Evolutionary conservation across 2,888 invertebrate genomes (phyloP), one percentile per base, ranked within the genome.

Genomic region (Epinotia bilunana): DNA sequence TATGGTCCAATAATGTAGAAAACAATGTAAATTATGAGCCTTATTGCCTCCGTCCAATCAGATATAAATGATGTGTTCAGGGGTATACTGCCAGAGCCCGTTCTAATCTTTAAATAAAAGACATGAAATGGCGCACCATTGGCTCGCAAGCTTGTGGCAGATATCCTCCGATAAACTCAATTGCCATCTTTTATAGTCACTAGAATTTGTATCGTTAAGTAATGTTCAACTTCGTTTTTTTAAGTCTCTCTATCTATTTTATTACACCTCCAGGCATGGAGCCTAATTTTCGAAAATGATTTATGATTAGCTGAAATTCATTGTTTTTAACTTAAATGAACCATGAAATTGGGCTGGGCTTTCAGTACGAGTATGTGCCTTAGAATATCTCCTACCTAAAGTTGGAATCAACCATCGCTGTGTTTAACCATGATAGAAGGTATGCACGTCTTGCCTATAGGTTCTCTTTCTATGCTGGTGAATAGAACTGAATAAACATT

Each of bases 171-270:
- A 28, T 5, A 46, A 60, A 43, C 79, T 79, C 81, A 83, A 86
- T 90, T 89, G 91, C 91, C 91, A 91, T 91, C 84, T 80, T 84
- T 79, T 80, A 90, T 91, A 91, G 92, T 92, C 92, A 91, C 85
- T 91, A 91, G 90, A 83, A 80, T 85, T 85, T 84, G 84, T 85
- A 71, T 88, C 86, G 80, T 83, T 88, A 87, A 86, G 84, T 85
- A 83, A 82, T 81, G 81, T 84, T 79, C 84, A 80, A 78, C 77
- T 81, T 53, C n/a, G 53, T n/a, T 78, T 72, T 75, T 78, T 77
- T 64, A 28, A 74, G 72, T 82, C 43, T 28, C 13, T 43, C 20
- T 73, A 16, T 46, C 4, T 13, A 2, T 28, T 12, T 23, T 33
- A n/a, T 58, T 23, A n/a, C 57, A n/a, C 55, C 23, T 43, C 16